Percentiles rank a stretch among this genome's conserved stretches.
phyloP scores from a whole-genome alignment of 2,797 vertebrate genomes.

The Chromis chromis region DNA sequence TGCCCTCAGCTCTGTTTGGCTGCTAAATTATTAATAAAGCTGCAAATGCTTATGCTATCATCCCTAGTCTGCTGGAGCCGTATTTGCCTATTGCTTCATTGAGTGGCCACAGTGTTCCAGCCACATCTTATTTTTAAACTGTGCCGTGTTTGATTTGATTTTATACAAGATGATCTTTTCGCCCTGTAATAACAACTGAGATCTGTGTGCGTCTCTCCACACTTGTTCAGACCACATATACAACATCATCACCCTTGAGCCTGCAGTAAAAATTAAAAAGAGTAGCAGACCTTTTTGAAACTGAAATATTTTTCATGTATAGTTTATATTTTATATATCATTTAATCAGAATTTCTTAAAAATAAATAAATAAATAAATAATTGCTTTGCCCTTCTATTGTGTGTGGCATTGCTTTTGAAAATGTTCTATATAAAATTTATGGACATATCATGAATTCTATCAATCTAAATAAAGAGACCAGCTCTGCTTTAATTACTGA shows the following conservation, averaged over 20 bases:
- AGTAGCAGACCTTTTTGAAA: slow-evolving; percentile 3
- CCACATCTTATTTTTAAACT: slow-evolving; percentile 21
- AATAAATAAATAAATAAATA: slow-evolving; percentile 1
- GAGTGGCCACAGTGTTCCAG: slow-evolving; percentile 52
- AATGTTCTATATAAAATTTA: neutral
- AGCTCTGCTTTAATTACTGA: slow-evolving; percentile 6
- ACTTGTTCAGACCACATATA: slow-evolving; percentile 23
- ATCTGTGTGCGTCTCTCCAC: neutral
- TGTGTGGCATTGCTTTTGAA: slow-evolving; percentile 3
- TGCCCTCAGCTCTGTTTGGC: slow-evolving; percentile 77
- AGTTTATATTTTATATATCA: neutral
- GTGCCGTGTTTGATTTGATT: slow-evolving; percentile 38
- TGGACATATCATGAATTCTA: neutral
- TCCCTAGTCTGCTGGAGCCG: slow-evolving; percentile 61
- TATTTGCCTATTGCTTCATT: slow-evolving; percentile 71
- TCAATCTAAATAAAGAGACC: slow-evolving; percentile 6
- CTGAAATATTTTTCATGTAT: slow-evolving; percentile 5
- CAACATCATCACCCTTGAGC: neutral
- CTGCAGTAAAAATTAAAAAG: slow-evolving; percentile 21
- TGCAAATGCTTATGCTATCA: slow-evolving; percentile 76
- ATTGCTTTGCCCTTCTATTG: neutral
- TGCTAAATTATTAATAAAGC: slow-evolving; percentile 84
- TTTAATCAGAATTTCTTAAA: slow-evolving; percentile 12
- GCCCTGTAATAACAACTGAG: slow-evolving; percentile 17
- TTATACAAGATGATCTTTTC: slow-evolving; percentile 12